Percentiles rank a stretch among this genome's conserved stretches.
Conservation (phyloP, 2,113 vertebrate species). For the Gymnobelideus leadbeateri region DNA sequence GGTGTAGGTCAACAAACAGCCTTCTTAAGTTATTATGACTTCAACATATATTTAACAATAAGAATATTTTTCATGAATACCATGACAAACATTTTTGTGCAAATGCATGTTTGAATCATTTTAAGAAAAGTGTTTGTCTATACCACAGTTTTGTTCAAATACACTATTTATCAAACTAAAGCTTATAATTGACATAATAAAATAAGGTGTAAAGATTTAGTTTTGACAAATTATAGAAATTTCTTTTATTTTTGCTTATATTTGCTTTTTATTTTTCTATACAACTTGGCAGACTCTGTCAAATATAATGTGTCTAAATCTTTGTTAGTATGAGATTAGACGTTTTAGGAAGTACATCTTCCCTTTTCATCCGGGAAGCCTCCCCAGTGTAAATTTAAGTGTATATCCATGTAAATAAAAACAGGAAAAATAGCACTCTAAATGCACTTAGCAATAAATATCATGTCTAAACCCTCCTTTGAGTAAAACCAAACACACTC, state of each 20-base stretch:
- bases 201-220: neutral
- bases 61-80: neutral
- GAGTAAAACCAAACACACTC: constrained; percentile 58
- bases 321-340: neutral
- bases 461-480: constrained; percentile 63
- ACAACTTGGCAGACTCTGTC: constrained; percentile 1
- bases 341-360: neutral
- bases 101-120: neutral
- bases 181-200: neutral
- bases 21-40: neutral
- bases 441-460: constrained; percentile 44
- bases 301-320: neutral
- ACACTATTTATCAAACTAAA: neutral
- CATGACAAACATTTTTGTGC: neutral
- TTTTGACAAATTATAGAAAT: constrained; percentile 28
- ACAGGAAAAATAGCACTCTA: constrained; percentile 33
- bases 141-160: neutral
- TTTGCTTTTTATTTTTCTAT: neutral
- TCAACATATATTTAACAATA: neutral
- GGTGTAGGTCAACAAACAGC: neutral
- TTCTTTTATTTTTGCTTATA: constrained; percentile 23
- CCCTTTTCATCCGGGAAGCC: neutral
- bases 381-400: constrained; percentile 15
- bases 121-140: neutral
- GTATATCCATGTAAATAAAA: constrained; percentile 23